Percentiles rank a stretch among this genome's conserved stretches.
Evolutionary conservation across 2,888 invertebrate species (phyloP).

Genomic region (Tigriopus californicus): DNA sequence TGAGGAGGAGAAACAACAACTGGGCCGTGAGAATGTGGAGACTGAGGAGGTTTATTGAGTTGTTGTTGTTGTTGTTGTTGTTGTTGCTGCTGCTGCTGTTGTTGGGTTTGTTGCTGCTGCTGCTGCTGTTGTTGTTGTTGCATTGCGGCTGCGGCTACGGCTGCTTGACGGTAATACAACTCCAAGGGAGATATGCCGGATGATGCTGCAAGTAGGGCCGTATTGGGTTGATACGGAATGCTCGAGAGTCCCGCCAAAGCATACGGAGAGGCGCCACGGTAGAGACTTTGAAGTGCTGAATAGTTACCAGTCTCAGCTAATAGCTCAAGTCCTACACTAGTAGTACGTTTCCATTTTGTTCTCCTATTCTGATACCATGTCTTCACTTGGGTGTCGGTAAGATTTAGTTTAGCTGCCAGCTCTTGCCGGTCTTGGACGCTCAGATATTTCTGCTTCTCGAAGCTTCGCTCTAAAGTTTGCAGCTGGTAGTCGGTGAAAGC

Average conservation of each 20-base stretch:
- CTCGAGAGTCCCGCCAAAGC: constrained; percentile 23
- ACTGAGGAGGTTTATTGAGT: no score
- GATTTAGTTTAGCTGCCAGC: constrained; percentile 57
- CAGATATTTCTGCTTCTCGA: constrained; percentile 89
- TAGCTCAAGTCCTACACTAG: constrained; percentile 88
- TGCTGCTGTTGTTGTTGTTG: background rate
- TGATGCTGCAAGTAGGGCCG: constrained; percentile 32
- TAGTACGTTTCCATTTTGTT: constrained; percentile 98
- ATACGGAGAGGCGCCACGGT: constrained; percentile 53
- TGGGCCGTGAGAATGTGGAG: no score
- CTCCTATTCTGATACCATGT: constrained; percentile 99
- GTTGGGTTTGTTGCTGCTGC: no score
- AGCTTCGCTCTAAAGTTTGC: constrained; percentile 86
- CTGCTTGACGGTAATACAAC: constrained; percentile 61
- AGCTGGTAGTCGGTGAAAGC: constrained; percentile 98
- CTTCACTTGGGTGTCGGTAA: constrained; percentile 41
- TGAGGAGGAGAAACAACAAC: no score
- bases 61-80: no score
- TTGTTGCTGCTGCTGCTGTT: no score
- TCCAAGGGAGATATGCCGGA: constrained; percentile 34
- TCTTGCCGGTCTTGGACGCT: constrained; percentile 85
- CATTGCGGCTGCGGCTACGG: constrained; percentile 34
- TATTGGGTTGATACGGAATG: constrained; percentile 20
- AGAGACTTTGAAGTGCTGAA: constrained; percentile 90
- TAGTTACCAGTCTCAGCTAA: constrained; percentile 93